These are phyloP conservation scores for Cettia cetti DNA, from an alignment of 2,113 vertebrate species.

Conservation along the genomic window DNA sequence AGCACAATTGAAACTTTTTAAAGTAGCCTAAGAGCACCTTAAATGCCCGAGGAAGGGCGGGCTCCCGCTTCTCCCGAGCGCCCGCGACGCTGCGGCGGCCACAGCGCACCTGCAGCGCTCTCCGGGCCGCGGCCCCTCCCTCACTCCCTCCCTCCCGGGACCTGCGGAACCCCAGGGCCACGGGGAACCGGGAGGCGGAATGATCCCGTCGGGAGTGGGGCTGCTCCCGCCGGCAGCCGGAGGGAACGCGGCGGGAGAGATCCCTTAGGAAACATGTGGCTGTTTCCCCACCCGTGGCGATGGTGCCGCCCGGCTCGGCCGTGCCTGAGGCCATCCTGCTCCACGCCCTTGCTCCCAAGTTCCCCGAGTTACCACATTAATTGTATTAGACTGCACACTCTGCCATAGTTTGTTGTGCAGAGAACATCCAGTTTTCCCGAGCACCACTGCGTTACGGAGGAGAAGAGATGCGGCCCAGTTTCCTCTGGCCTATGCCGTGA, in stretches of 20 bases:
- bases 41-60: background rate
- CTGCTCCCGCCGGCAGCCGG: background rate
- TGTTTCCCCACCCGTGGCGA: rapidly evolving
- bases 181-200: background rate
- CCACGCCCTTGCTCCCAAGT: rapidly evolving
- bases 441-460: rapidly evolving
- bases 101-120: background rate
- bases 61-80: background rate
- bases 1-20: background rate
- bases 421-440: background rate
- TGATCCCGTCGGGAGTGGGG: rapidly evolving
- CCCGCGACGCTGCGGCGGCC: too few relatives aligned
- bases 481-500: rapidly evolving
- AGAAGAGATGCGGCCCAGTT: background rate
- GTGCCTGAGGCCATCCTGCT: rapidly evolving
- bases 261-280: rapidly evolving
- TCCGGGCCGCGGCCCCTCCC: background rate
- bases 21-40: background rate
- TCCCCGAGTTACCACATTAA: background rate
- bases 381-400: background rate
- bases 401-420: background rate
- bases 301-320: rapidly evolving
- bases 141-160: rapidly evolving
- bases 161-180: background rate
- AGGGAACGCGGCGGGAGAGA: rapidly evolving